Evolutionary conservation across 2,797 vertebrate species (phyloP), one percentile per base, ranked within the genome.

Genomic region (Pangasius krempfi): DNA sequence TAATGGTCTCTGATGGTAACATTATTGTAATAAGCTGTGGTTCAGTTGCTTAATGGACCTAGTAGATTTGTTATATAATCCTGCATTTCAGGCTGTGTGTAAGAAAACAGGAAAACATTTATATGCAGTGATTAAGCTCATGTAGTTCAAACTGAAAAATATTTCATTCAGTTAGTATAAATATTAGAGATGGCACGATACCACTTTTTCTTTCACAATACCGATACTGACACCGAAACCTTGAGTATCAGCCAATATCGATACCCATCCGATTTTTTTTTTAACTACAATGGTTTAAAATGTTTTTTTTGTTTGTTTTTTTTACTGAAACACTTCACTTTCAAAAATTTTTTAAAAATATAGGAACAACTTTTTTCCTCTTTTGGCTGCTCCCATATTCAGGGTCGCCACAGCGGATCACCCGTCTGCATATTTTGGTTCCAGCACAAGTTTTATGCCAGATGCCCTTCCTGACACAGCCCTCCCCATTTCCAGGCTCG

Each of bases 1-100:
- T 64, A 47, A 83, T n/a, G 22, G 37, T 64, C 37, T 52, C n/a
- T 33, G 44, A 52, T 68, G 58, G 62, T 84, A 30, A 22, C 9
- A 30, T 33, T 52, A 62, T 52, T 68, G 62, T 84, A 84, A 84
- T 30, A 84, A 84, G 47, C 44, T 84, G 62, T 68, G 82, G 47
- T 54, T 85, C 64, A 54, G 4, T 52, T 37, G 64, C 22, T 37
- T 37, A 70, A 85, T 37, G 64, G 64, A 40, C 47, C 64, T 68
- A 13, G 62, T 22, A 13, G 44, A 70, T 22, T 70, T 37, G 54
- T 81, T 83, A 83, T 64, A 30, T 64, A 50, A 66, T 64, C 40
- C 37, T 64, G 80, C 80, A 64, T 62, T 83, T 62, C 58, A 83
- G 27, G 40, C 60, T 83, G 40, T 66, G 58, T 30, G 60, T 83